A percentile compares a stretch with the other conserved stretches of the same genome.
Evolutionary conservation across 2,113 vertebrate genomes (phyloP).

Genomic region (Muntiacus reevesi): DNA sequence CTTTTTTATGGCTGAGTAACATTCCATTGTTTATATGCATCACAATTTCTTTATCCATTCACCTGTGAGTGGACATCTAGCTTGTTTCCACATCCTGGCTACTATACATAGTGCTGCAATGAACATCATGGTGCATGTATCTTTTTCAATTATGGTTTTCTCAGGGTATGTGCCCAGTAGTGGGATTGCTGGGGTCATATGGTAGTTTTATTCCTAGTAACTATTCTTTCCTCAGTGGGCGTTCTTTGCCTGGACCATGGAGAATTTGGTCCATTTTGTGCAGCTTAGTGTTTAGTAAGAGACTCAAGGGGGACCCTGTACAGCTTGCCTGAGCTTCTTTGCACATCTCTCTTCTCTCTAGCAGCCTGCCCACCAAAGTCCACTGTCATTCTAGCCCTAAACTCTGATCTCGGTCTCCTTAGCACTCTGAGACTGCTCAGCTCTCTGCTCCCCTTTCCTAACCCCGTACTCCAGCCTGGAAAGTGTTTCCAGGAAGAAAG

Average conservation of each 20-base stretch:
- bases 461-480: background rate
- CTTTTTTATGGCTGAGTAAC: background rate
- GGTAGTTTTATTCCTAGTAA: background rate
- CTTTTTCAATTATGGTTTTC: background rate
- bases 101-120: background rate
- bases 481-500: background rate
- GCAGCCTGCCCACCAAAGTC: background rate
- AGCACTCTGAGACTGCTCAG: background rate
- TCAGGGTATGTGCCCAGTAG: background rate
- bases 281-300: background rate
- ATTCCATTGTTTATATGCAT: background rate
- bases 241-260: background rate
- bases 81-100: background rate
- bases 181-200: background rate
- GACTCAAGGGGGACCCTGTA: background rate
- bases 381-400: background rate
- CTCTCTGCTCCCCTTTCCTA: background rate
- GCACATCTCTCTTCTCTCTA: background rate
- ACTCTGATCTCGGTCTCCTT: background rate
- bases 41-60: background rate
- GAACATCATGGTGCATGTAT: background rate
- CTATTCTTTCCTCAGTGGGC: background rate
- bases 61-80: background rate
- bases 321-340: background rate
- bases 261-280: background rate